Percentiles rank a stretch among this genome's conserved stretches.
phyloP scores from a whole-genome alignment of 2,113 vertebrate genomes.

The Petrocephalus microphthalmus region DNA sequence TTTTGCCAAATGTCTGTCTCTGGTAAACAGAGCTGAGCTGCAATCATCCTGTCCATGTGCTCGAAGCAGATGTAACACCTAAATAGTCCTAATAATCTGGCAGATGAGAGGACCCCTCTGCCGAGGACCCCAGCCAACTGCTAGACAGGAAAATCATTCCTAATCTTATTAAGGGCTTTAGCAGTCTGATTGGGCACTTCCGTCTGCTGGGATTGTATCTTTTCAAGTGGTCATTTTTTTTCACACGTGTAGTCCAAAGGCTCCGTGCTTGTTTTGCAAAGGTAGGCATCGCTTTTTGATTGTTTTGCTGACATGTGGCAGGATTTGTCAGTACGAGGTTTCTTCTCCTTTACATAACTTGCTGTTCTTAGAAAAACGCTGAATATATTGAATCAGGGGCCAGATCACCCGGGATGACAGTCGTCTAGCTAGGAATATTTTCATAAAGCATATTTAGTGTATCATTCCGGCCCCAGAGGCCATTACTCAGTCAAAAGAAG shows the following conservation, averaged over 20 bases:
- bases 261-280: background rate
- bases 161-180: conserved; percentile 66
- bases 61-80: conserved; percentile 48
- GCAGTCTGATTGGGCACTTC: conserved; percentile 55
- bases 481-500: background rate
- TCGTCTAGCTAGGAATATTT: background rate
- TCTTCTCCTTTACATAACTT: background rate
- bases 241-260: background rate
- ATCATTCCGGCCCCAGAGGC: background rate
- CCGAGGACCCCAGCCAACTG: conserved; percentile 38
- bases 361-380: background rate
- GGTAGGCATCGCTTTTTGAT: background rate
- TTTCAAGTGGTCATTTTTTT: background rate
- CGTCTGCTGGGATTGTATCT: conserved; percentile 52
- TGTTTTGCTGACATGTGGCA: background rate
- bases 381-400: background rate
- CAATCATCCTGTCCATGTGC: conserved; percentile 50
- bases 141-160: conserved; percentile 63
- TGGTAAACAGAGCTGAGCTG: conserved; percentile 19
- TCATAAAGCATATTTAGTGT: background rate
- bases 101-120: conserved; percentile 52
- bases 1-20: background rate
- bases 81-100: conserved; percentile 53
- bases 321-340: background rate
- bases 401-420: background rate